Percentiles rank a stretch among this genome's conserved stretches.
phyloP scores from a whole-genome alignment of 2,888 invertebrate species.

The Cylloceria caligata region DNA sequence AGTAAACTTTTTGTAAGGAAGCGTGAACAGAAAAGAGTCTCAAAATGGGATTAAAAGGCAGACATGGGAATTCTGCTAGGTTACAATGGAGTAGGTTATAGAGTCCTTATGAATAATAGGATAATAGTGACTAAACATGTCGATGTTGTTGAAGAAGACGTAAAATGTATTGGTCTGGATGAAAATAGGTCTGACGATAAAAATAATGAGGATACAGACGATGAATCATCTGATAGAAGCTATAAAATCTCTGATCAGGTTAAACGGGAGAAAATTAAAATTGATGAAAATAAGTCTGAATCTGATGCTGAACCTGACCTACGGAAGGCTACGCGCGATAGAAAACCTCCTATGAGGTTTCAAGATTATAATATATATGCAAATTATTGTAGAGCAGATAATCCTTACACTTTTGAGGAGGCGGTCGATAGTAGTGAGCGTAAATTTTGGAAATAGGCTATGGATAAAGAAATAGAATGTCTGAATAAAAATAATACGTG shows the following conservation, averaged over 20 bases:
- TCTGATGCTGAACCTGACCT: conserved; percentile 38
- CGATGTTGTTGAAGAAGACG: conserved; percentile 6
- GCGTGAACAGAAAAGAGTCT: conserved; percentile 57
- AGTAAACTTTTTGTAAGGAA: conserved; percentile 61
- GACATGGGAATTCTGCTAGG: conserved; percentile 43
- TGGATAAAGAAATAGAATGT: conserved; percentile 17
- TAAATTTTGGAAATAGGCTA: conserved; percentile 16
- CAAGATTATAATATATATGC: conserved; percentile 51
- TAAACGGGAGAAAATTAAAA: neutral
- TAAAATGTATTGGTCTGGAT: conserved; percentile 20
- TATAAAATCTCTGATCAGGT: neutral
- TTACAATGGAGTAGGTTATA: conserved; percentile 28
- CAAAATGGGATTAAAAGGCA: conserved; percentile 58
- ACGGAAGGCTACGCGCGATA: neutral
- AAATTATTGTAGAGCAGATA: conserved; percentile 45
- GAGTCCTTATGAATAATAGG: conserved; percentile 10
- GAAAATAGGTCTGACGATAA: neutral
- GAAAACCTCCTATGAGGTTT: neutral
- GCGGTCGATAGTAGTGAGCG: conserved; percentile 9
- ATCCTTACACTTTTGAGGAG: conserved; percentile 29
- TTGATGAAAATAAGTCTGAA: neutral
- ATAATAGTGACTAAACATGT: conserved; percentile 30
- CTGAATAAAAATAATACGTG: conserved; percentile 26
- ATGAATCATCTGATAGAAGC: neutral
- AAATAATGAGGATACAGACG: neutral